These are phyloP conservation scores for Pandemis corylana DNA, from an alignment of 2,888 invertebrate species.

Conservation along the genomic window DNA sequence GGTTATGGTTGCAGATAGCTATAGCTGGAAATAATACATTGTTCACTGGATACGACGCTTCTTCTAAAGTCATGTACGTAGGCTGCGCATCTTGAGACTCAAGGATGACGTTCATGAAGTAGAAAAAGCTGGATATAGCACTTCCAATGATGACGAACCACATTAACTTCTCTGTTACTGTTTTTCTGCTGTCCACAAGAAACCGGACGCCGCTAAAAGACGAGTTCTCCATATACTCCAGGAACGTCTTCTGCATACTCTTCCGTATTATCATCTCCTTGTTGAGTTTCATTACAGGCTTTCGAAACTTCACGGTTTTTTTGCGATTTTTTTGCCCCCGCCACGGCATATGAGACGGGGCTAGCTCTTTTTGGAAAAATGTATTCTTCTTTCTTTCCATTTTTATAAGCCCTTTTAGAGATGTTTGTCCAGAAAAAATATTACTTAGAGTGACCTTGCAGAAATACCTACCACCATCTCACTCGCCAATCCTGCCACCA, in stretches of 20 bases:
- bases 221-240: conserved; percentile 36
- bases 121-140: conserved; percentile 27
- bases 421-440: neutral
- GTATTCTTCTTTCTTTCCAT: conserved; percentile 18
- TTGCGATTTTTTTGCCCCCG: neutral
- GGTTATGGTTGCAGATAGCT: conserved; percentile 37
- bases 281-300: neutral
- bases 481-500: too few relatives aligned
- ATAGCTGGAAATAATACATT: conserved; percentile 31
- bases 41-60: conserved; percentile 6
- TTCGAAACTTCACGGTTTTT: conserved; percentile 17
- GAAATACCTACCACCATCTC: too few relatives aligned
- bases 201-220: conserved; percentile 33
- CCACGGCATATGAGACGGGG: conserved; percentile 34
- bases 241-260: conserved; percentile 24
- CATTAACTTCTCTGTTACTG: conserved; percentile 9
- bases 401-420: neutral
- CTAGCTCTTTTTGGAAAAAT: conserved; percentile 31
- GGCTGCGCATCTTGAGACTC: conserved; percentile 23
- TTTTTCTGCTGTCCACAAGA: conserved; percentile 28
- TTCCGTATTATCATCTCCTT: conserved; percentile 26
- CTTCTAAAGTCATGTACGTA: conserved; percentile 34
- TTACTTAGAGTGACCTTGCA: too few relatives aligned
- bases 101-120: conserved; percentile 18
- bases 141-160: conserved; percentile 27